A percentile compares a stretch with the other conserved stretches of the same genome.
Evolutionary conservation across 1,140 invertebrate species (phyloP).

Genomic region (Cydia pomonella): DNA sequence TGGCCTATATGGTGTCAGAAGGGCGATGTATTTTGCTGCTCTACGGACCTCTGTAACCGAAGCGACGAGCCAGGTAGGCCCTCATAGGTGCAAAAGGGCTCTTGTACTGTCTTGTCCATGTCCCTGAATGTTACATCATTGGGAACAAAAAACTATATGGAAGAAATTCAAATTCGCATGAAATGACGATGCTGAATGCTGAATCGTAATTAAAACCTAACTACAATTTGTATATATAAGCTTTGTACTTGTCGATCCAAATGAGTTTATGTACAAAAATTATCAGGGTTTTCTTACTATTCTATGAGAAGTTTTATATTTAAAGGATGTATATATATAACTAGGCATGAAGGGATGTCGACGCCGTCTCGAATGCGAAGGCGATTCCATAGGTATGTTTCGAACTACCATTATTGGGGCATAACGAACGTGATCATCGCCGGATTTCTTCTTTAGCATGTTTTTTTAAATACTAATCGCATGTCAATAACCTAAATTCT

Average conservation of each 20-base stretch:
- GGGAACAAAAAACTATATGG: background rate
- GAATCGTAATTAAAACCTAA: background rate
- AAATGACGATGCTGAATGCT: background rate
- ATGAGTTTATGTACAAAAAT: background rate
- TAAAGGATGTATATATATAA: conserved; percentile 2
- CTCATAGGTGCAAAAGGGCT: conserved; percentile 38
- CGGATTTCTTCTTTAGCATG: conserved; percentile 57
- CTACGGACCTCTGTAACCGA: conserved; percentile 84
- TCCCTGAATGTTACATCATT: conserved; percentile 39
- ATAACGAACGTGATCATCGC: conserved; percentile 65
- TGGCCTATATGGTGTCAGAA: conserved; percentile 83
- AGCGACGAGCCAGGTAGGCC: conserved; percentile 68
- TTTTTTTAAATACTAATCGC: conserved; percentile 46
- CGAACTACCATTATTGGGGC: conserved; percentile 35
- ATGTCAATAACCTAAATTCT: conserved; percentile 40
- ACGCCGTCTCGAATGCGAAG: background rate
- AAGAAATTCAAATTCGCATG: background rate
- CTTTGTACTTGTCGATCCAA: background rate
- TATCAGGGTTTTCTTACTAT: background rate
- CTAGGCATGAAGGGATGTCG: conserved; percentile 13
- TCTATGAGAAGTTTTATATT: background rate
- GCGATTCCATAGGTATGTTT: conserved; percentile 5
- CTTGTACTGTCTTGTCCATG: conserved; percentile 67
- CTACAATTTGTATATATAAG: background rate
- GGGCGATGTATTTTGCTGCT: conserved; percentile 82